Percentiles rank a stretch among this genome's conserved stretches.
These are phyloP conservation scores for Narcine bancroftii DNA, from an alignment of 2,113 vertebrate species.

Conservation along the genomic window DNA sequence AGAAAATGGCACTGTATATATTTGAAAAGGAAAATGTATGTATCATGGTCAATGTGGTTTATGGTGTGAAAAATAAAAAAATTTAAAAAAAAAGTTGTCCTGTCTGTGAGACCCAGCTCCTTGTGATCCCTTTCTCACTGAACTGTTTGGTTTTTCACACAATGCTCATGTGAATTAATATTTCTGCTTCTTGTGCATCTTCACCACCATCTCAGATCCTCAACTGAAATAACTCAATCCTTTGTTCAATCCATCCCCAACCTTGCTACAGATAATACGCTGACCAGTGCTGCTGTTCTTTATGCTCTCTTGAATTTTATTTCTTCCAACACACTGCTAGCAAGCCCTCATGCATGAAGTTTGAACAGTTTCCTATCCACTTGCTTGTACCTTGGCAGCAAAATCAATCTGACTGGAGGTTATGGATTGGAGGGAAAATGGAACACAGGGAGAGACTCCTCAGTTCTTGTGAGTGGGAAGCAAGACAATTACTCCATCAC, in stretches of 20 bases:
- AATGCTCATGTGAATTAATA: background rate
- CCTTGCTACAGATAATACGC: no score
- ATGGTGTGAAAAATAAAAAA: no score
- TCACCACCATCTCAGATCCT: background rate
- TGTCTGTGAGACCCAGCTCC: background rate
- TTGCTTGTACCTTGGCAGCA: background rate
- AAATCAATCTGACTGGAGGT: background rate
- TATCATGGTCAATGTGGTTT: no score
- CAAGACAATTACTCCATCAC: background rate
- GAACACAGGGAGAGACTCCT: background rate
- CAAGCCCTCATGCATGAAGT: background rate
- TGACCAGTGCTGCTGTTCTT: no score
- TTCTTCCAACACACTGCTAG: background rate
- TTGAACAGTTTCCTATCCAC: background rate
- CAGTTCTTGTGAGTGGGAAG: background rate
- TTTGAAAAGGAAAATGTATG: no score
- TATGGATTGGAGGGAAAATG: background rate
- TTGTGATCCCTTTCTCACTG: background rate
- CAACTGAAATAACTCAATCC: background rate
- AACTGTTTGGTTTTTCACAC: background rate
- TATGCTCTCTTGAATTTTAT: no score
- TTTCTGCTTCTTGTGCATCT: background rate
- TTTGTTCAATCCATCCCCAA: background rate
- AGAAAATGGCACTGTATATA: no score
- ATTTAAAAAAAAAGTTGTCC: no score